Evolutionary conservation across 2,888 invertebrate species (phyloP).

Genomic region (Empis livida): DNA sequence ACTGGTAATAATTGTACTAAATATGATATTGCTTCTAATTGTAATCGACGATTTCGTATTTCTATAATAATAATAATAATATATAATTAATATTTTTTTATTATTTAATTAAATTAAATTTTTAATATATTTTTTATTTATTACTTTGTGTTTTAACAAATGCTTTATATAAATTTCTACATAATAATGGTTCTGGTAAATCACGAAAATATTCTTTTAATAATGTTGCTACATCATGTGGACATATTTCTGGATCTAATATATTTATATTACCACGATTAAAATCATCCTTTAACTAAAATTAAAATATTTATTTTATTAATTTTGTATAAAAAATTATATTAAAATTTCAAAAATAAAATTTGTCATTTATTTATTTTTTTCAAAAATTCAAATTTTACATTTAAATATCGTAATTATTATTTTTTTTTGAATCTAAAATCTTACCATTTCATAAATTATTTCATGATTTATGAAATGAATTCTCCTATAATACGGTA

Average conservation of each 20-base stretch:
- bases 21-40: conserved; percentile 71
- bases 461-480: no score
- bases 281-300: conserved; percentile 83
- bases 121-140: neutral
- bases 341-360: conserved; percentile 20
- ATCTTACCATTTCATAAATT: no score
- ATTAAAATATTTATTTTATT: no score
- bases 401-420: no score
- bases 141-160: conserved; percentile 84
- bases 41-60: conserved; percentile 68
- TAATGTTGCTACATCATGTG: conserved; percentile 86
- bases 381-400: no score
- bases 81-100: neutral
- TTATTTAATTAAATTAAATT: neutral
- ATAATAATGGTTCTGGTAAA: conserved; percentile 81
- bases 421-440: no score
- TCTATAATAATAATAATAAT: conserved; percentile 37
- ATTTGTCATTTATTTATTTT: no score
- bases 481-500: no score
- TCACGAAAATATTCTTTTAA: conserved; percentile 89
- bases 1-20: conserved; percentile 75
- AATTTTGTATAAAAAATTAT: no score
- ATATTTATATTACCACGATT: conserved; percentile 64
- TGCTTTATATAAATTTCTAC: conserved; percentile 75
- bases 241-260: conserved; percentile 68